Percentiles rank a stretch among this genome's conserved stretches.
These are phyloP conservation scores for Sepiola atlantica DNA, from an alignment of 2,888 invertebrate species.

Conservation along the genomic window DNA sequence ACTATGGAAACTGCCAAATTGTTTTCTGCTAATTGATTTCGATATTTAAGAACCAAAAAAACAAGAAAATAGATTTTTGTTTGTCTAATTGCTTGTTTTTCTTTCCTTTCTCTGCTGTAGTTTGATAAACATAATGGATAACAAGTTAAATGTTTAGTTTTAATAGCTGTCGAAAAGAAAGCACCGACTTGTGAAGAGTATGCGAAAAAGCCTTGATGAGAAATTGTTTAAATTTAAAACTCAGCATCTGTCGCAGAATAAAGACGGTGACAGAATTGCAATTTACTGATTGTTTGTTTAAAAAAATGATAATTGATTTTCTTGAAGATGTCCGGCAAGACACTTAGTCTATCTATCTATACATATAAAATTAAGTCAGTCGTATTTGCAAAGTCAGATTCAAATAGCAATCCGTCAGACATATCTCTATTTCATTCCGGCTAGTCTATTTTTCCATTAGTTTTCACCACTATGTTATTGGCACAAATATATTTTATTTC, in stretches of 20 bases:
- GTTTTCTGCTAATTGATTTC: constrained; percentile 32
- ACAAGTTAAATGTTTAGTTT: background rate
- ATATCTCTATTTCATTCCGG: too few species aligned
- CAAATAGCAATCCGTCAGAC: too few species aligned
- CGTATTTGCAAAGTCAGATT: too few species aligned
- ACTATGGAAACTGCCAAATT: background rate
- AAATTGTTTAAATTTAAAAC: background rate
- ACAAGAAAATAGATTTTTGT: constrained; percentile 18
- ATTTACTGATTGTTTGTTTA: background rate
- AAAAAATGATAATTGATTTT: background rate
- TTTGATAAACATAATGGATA: constrained; percentile 9
- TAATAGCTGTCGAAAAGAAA: background rate
- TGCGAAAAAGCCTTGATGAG: constrained; percentile 15
- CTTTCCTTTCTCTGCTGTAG: background rate
- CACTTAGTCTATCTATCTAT: background rate
- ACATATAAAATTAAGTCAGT: too few species aligned
- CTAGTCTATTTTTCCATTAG: too few species aligned
- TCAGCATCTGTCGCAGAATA: background rate
- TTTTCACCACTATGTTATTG: too few species aligned
- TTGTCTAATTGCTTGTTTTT: background rate
- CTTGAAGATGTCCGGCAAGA: background rate
- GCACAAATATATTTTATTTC: too few species aligned
- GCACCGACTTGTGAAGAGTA: background rate
- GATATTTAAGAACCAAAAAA: background rate
- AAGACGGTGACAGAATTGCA: background rate